Base-by-base conservation (phyloP, 2,888 invertebrate species). In the Masnerella sp. region DNA sequence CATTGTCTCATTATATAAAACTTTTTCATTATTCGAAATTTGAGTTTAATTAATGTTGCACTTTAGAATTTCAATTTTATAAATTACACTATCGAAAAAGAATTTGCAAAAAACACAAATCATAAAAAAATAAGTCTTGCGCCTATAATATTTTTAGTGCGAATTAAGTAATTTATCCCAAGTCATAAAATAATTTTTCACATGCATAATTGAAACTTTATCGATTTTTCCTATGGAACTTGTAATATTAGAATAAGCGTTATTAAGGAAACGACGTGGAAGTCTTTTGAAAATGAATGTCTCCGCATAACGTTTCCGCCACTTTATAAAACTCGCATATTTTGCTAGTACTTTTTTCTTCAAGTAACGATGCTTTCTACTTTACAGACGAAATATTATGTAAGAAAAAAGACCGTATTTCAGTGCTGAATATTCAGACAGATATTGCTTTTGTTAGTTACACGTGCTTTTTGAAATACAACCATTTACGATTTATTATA, bases 301-400 rank as follows among this genome's bases (percentile, higher is more conserved):
- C 68, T 38, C 22, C 51, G 32, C 56, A 20, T 56, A 65, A 65
- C 65, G 69, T 69, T 65, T 74, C 56, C 65, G 70, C 45, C 61
- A 67, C 65, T 74, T 74, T 74, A 61, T 67, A 67, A 70, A 67
- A 42, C 61, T 56, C 61, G 36, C 61, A 59, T 74, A 70, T 74
- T 65, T 70, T 32, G 51, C 47, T 36, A 7, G 40, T 61, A 59
- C 70, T 74, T 61, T 67, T 70, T 61, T 69, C 59, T 65, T 64
- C 32, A 42, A 65, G 58, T 74, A 74, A 70, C 65, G 65, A 67
- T 52, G 70, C 65, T 62, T 56, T 62, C 42, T 64, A 70, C 62
- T 54, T 64, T 61, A 62, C 70, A 61, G 64, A 42, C 43, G 64
- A 30, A 70, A 58, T 56, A 64, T 70, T 67, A 67, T 67, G 40